Conservation (phyloP, 35 echinoderm and acorn worm genomes). For the Ophiothrix spiculata region DNA sequence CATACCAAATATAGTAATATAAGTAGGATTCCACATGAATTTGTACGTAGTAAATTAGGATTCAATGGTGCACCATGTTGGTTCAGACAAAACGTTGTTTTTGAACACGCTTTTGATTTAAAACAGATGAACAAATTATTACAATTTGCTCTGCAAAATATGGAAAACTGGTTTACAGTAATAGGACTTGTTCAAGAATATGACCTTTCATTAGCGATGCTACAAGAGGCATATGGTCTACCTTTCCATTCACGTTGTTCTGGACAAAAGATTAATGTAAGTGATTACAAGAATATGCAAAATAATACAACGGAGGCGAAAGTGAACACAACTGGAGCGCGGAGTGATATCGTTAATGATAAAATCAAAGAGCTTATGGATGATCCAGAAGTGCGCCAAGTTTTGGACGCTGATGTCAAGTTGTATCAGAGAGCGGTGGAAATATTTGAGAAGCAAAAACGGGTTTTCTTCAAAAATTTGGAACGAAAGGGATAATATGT, state of each 20-base stretch:
- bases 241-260: constrained; percentile 62
- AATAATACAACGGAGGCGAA: background rate
- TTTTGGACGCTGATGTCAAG: constrained; percentile 26
- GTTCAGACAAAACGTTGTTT: constrained; percentile 69
- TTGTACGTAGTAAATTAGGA: background rate
- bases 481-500: no score
- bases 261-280: constrained; percentile 55
- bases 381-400: constrained; percentile 22
- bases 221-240: constrained; percentile 59
- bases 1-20: constrained; percentile 11
- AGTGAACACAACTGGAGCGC: background rate
- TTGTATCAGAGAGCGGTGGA: constrained; percentile 38
- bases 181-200: constrained; percentile 81
- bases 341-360: background rate
- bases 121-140: constrained; percentile 38
- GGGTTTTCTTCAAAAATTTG: background rate
- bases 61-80: constrained; percentile 57
- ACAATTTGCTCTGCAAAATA: constrained; percentile 46
- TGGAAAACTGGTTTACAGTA: constrained; percentile 88
- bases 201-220: constrained; percentile 74
- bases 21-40: constrained; percentile 25
- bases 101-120: constrained; percentile 42
- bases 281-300: constrained; percentile 52
- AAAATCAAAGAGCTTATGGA: constrained; percentile 5
- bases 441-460: constrained; percentile 58